These are phyloP conservation scores for Glaucidium brasilianum DNA, from an alignment of 2,113 vertebrate genomes.

Conservation along the genomic window DNA sequence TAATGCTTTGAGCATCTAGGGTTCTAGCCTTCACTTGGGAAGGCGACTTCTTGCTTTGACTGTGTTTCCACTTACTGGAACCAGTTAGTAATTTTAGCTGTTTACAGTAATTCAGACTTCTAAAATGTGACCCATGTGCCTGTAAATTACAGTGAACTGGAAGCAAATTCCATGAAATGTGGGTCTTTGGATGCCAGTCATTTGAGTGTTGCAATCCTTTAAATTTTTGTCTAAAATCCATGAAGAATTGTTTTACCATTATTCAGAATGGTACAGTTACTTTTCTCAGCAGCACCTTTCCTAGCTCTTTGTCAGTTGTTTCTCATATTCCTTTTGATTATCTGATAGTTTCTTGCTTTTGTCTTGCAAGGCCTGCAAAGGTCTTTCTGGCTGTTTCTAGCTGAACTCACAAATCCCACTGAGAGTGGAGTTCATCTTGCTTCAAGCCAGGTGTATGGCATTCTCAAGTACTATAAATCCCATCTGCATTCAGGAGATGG, in stretches of 20 bases:
- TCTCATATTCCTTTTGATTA: not conserved
- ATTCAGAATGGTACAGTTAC: not conserved
- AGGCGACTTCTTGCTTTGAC: not conserved
- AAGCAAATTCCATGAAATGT: not conserved
- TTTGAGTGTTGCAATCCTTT: not conserved
- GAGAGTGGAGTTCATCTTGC: not conserved
- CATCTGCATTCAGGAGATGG: not conserved
- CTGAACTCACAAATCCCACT: not conserved
- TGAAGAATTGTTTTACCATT: not conserved
- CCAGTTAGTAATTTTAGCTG: not conserved
- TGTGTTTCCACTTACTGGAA: not conserved
- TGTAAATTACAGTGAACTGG: not conserved
- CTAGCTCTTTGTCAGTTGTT: not conserved
- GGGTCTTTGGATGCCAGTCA: not conserved
- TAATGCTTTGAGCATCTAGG: not conserved
- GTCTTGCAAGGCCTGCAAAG: not conserved
- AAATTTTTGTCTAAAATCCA: not conserved
- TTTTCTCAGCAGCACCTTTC: not conserved
- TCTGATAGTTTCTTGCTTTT: not conserved
- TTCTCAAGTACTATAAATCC: not conserved
- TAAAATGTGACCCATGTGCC: not conserved
- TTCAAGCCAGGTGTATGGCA: not conserved
- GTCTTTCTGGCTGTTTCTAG: not conserved
- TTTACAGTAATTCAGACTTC: not conserved
- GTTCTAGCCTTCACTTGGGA: not conserved